Evolutionary conservation across 2,888 invertebrate genomes (phyloP), one percentile per base, ranked within the genome.

Genomic region (Chrysolina americana): DNA sequence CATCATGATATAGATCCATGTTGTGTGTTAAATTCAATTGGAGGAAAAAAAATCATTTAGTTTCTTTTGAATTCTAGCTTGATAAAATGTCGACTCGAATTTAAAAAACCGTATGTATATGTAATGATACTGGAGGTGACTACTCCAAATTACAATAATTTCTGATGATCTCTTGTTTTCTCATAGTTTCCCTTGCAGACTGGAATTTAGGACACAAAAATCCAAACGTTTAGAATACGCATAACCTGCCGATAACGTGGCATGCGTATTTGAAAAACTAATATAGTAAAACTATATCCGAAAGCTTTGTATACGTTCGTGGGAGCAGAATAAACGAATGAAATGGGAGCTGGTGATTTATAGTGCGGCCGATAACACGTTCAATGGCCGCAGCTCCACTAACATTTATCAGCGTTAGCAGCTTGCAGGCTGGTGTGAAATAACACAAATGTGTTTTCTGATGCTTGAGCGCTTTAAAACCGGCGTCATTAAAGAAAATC

Each of bases 391-490:
- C 59, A 59, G 59, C 36, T 28, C 59, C 59, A 28, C 59, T 11
- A 59, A 17, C 59, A 59, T 59, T 59, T 59, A 59, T 59, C 59
- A 59, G 59, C 59, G 59, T 59, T 53, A 53, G 59, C 59, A 59
- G 36, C 59, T 59, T n/a, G 59, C 36, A 59, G 59, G 23, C 59
- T n/a, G 64, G 65, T 73, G 73, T 68, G 59, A 68, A 73, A 59
- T 73, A 73, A 73, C 68, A 68, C 73, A 68, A 73, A 73, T 68
- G 66, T 63, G 68, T 73, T 73, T 64, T 68, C 64, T 68, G 68
- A 64, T 63, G 63, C 53, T 50, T 73, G 63, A 64, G 48, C 64
- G 73, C 73, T 68, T 64, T 68, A 68, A 64, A 73, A 68, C 73
- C 68, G 62, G 64, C 73, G 64, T 64, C 68, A 64, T 73, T 73